Conservation (phyloP, 1,140 invertebrate species). For the Trichoplusia ni region DNA sequence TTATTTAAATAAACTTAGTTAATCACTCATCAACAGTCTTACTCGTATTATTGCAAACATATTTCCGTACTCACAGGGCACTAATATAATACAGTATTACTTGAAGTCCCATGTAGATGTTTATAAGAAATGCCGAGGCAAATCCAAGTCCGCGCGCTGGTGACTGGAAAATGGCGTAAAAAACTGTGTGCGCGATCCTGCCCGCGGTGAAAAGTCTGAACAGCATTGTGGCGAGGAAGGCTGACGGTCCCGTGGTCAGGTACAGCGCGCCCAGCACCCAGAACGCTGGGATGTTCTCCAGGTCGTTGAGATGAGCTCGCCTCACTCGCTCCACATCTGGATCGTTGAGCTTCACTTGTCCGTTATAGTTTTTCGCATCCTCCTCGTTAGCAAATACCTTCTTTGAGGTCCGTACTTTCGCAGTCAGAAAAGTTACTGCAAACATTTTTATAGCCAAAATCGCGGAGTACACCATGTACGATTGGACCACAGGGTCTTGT, state of each 20-base stretch:
- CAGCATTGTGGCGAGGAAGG: slow-evolving; percentile 78
- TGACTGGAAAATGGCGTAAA: slow-evolving; percentile 81
- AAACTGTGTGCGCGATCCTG: slow-evolving; percentile 85
- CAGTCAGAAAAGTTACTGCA: slow-evolving; percentile 79
- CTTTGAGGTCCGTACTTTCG: slow-evolving; percentile 47
- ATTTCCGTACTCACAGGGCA: slow-evolving; percentile 52
- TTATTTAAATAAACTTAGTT: neutral
- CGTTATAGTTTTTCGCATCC: slow-evolving; percentile 54
- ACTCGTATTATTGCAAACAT: too few relatives aligned
- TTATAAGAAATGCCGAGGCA: slow-evolving; percentile 56
- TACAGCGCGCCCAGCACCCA: slow-evolving; percentile 85
- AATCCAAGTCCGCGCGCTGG: slow-evolving; percentile 55
- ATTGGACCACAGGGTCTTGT: slow-evolving; percentile 70
- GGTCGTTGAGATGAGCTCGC: slow-evolving; percentile 88
- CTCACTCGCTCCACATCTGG: slow-evolving; percentile 81
- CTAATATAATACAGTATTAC: slow-evolving; percentile 54
- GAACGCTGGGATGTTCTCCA: slow-evolving; percentile 89
- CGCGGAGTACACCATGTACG: slow-evolving; percentile 79
- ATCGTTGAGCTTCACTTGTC: slow-evolving; percentile 80
- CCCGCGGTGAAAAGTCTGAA: slow-evolving; percentile 83
- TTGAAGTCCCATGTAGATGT: slow-evolving; percentile 63
- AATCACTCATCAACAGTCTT: neutral
- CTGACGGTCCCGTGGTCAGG: slow-evolving; percentile 83
- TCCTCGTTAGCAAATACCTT: slow-evolving; percentile 70
- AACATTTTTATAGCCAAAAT: slow-evolving; percentile 82